These are phyloP conservation scores for Ferdinandea cuprea DNA, from an alignment of 2,888 invertebrate genomes.

Conservation along the genomic window DNA sequence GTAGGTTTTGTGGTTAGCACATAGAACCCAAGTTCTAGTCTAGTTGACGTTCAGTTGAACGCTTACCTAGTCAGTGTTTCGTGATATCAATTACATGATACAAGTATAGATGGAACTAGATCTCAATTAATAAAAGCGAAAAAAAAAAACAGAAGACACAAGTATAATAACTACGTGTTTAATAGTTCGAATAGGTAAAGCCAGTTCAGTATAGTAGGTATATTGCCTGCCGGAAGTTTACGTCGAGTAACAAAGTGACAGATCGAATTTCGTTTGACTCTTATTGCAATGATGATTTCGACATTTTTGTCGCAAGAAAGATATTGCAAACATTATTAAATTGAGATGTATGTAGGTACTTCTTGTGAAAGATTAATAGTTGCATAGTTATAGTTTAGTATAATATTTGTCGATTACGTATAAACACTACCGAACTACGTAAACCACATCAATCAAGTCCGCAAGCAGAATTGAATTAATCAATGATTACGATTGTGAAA, in stretches of 20 bases:
- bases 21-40: slow-evolving; percentile 4
- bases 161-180: too few species aligned
- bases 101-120: neutral
- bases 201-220: neutral
- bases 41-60: neutral
- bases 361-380: too few species aligned
- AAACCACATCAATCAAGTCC: neutral
- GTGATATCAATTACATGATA: slow-evolving; percentile 32
- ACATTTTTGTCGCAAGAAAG: neutral
- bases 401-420: too few species aligned
- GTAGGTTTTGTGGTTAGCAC: slow-evolving; percentile 30
- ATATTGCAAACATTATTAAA: neutral
- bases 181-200: too few species aligned
- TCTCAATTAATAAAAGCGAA: slow-evolving; percentile 25
- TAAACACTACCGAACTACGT: too few species aligned
- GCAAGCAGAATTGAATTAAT: neutral
- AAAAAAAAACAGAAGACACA: neutral
- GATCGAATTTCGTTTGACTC: too few species aligned
- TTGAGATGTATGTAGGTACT: too few species aligned
- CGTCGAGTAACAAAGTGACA: too few species aligned
- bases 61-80: slow-evolving; percentile 3
- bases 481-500: neutral
- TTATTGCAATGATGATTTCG: too few species aligned
- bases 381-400: too few species aligned
- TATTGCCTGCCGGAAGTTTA: neutral